These are phyloP conservation scores for Bagarius yarrelli DNA, from an alignment of 2,113 vertebrate genomes.

Conservation along the genomic window DNA sequence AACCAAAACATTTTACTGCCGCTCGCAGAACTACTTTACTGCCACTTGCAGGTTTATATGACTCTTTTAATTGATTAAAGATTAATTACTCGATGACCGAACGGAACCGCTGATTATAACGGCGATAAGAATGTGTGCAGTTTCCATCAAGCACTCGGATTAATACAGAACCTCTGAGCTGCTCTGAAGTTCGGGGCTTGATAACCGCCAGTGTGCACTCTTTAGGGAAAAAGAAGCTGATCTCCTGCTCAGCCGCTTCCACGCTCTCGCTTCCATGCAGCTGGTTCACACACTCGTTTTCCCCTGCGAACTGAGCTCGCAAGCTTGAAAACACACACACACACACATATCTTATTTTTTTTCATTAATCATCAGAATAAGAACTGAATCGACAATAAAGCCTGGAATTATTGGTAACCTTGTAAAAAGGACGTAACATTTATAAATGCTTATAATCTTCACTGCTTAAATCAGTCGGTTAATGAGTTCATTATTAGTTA, in stretches of 20 bases:
- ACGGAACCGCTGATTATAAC: not conserved
- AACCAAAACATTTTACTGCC: not conserved
- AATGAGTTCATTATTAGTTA: no score
- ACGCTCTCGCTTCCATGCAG: constrained; percentile 69
- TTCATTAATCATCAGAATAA: not conserved
- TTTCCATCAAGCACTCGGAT: not conserved
- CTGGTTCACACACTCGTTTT: constrained; percentile 64
- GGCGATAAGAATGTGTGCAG: not conserved
- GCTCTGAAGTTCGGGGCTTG: constrained; percentile 70
- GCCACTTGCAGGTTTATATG: not conserved
- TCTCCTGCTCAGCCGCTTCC: constrained; percentile 68
- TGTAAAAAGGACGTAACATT: not conserved
- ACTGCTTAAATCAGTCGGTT: not conserved
- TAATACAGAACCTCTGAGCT: constrained; percentile 64
- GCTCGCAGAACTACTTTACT: not conserved
- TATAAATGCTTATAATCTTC: not conserved
- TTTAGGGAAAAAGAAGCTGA: constrained; percentile 73
- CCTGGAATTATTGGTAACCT: not conserved
- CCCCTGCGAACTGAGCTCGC: constrained; percentile 65
- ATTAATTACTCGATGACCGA: not conserved
- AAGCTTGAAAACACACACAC: constrained; percentile 56
- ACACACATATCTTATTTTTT: not conserved
- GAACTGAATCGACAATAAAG: not conserved
- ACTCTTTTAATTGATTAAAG: not conserved
- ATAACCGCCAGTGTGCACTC: constrained; percentile 73